Conservation (phyloP, 2,113 vertebrate genomes). For the Camarhynchus parvulus region DNA sequence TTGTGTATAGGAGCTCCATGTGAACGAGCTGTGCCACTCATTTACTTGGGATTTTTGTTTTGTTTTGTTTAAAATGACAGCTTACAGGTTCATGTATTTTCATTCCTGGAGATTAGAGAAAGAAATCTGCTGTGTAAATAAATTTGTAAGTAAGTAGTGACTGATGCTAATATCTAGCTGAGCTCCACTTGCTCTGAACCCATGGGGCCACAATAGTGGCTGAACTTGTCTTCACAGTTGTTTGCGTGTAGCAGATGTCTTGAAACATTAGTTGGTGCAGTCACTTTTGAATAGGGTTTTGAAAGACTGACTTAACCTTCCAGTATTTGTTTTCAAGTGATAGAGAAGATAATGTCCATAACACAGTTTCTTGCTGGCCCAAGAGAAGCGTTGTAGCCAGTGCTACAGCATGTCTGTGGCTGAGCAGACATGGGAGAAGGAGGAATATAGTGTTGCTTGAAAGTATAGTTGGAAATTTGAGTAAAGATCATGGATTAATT, state of each 20-base stretch:
- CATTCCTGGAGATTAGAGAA: background rate
- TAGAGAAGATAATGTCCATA: background rate
- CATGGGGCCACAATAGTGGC: background rate
- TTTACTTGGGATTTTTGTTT: background rate
- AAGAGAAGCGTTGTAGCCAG: background rate
- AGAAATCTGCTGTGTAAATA: background rate
- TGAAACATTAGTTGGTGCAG: background rate
- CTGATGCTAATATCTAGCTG: background rate
- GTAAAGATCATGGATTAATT: background rate
- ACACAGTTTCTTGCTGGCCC: background rate
- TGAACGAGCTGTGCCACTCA: background rate
- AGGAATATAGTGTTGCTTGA: background rate
- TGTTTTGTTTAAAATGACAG: background rate
- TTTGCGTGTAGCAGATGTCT: background rate
- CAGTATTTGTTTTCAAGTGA: background rate
- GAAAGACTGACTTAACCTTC: background rate
- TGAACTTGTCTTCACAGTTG: background rate
- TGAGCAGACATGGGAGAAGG: fast-evolving
- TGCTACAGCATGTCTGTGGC: background rate
- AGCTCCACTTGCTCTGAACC: background rate
- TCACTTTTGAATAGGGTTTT: background rate
- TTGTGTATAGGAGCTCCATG: background rate
- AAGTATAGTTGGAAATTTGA: background rate
- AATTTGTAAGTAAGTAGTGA: background rate
- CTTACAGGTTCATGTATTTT: background rate